Base-by-base conservation (phyloP, 2,888 invertebrate species). In the Caenorhabditis plicata region DNA sequence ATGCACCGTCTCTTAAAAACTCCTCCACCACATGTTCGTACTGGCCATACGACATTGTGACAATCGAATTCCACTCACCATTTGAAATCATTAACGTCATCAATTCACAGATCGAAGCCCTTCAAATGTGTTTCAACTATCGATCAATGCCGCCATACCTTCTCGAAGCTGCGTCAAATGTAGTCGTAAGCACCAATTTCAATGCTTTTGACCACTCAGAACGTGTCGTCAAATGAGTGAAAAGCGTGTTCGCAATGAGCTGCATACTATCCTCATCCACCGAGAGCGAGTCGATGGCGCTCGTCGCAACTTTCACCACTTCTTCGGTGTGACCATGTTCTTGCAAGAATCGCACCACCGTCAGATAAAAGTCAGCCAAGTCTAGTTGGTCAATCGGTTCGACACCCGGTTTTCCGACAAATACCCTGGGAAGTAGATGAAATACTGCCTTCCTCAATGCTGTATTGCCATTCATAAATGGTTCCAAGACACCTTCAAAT, bases 191-290 rank as follows among this genome's bases (percentile, higher is more conserved):
- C 25, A 56, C 40, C 19, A 62, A 38, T n/a, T 56, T 60, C 7
- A 76, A 42, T 4, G 76, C 75, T 38, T 75, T 60, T 26, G 48
- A 49, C 64, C 68, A 76, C 19, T 63, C 52, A 13, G 54, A 54
- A 1, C 49, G 42, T 5, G 35, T 31, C n/a, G 74, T 49, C 29
- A 71, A 44, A 20, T 72, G 73, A 22, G 57, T 74, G 61, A 74
- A 77, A 15, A 76, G 61, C 4, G 68, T 68, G 17, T 68, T 70
- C 19, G 72, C 65, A 29, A 76, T 67, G 19, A 52, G 15, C 45
- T 62, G 52, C 1, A 55, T 47, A 36, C 51, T 62, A 4, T 57
- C 52, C 25, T 66, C 62, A 1, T 57, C 66, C 4, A 48, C 55
- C 4, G 60, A 56, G 29, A 70, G 23, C 5, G 26, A 36, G 9